Evolutionary conservation across 2,113 vertebrate species (phyloP).

Genomic region (Hemichromis elongatus): DNA sequence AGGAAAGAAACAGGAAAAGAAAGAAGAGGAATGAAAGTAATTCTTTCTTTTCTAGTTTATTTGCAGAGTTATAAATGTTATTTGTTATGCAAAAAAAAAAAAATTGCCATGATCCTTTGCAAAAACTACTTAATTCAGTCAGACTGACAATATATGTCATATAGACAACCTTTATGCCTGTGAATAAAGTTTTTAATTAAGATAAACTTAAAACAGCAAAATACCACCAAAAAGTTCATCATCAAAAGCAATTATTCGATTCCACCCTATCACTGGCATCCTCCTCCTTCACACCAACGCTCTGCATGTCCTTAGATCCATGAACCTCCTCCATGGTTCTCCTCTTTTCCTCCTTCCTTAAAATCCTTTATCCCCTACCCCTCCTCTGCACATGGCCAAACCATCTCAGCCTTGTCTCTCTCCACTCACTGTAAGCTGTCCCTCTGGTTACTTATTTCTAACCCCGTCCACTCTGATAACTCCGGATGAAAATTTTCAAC

Average conservation of each 20-base stretch:
- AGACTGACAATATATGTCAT: not conserved
- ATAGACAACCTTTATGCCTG: not conserved
- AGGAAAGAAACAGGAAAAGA: not conserved
- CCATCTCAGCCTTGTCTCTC: not conserved
- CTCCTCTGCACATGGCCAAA: not conserved
- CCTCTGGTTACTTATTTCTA: not conserved
- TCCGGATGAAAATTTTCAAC: not conserved
- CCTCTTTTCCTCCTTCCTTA: not conserved
- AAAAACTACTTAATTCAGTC: not conserved
- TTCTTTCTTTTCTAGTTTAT: not conserved
- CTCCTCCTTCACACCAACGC: not conserved
- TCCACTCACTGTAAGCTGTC: not conserved
- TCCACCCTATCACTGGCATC: not conserved
- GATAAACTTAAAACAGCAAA: fast-evolving
- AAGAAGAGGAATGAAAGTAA: not conserved
- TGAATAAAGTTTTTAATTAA: not conserved
- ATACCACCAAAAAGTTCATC: not conserved
- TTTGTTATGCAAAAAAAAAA: not conserved
- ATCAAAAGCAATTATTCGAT: fast-evolving
- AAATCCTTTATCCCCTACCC: not conserved
- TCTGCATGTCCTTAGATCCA: not conserved
- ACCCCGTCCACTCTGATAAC: not conserved
- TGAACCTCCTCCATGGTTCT: not conserved
- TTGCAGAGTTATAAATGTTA: not conserved
- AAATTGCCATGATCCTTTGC: not conserved